Evolutionary conservation across 2,113 vertebrate species (phyloP), one percentile per base, ranked within the genome.

Genomic region (Ammospiza caudacuta): DNA sequence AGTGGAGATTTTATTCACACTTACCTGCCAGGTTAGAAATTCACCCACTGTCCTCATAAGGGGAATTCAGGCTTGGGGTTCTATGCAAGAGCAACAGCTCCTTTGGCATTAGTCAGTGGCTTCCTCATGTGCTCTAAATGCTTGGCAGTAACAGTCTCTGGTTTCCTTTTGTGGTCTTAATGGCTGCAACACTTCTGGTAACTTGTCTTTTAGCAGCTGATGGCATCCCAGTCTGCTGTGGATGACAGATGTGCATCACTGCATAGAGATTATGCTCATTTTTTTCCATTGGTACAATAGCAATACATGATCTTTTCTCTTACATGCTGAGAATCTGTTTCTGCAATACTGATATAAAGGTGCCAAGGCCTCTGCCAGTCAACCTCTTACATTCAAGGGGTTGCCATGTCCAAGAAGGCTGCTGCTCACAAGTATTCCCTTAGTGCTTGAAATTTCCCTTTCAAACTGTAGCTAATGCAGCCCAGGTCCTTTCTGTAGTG

Each of bases 131-230:
- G 55, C 58, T 95, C 16, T 51, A 35, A 81, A 74, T 81, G 64
- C 55, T 83, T 77, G 68, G 87, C 55, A 89, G 43, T 79, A 75
- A 72, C 73, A 59, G 64, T 70, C 52, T 92, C 77, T 61, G 19
- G 21, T 85, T 95, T 94, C 35, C 61, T 79, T 52, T 68, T 75
- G 61, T 84, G 52, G 46, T 89, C n/a, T 73, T 22, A 51, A n/a
- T 93, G 75, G 79, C 91, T 93, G 24, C 67, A 90, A 8, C 24
- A 6, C 22, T 95, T 90, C 78, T 80, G 75, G 55, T 59, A 95
- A 91, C 51, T 66, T 75, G 39, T 76, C 25, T 85, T 93, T 90
- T 88, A 92, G 75, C 67, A 85, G 18, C 17, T 87, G 54, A 29
- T 73, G 70, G 51, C 54, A 85, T 75, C 49, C 35, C 57, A 68